A percentile compares a stretch with the other conserved stretches of the same genome.
Evolutionary conservation across 1,140 invertebrate genomes (phyloP).

Genomic region (Dolichoris vasculosae): DNA sequence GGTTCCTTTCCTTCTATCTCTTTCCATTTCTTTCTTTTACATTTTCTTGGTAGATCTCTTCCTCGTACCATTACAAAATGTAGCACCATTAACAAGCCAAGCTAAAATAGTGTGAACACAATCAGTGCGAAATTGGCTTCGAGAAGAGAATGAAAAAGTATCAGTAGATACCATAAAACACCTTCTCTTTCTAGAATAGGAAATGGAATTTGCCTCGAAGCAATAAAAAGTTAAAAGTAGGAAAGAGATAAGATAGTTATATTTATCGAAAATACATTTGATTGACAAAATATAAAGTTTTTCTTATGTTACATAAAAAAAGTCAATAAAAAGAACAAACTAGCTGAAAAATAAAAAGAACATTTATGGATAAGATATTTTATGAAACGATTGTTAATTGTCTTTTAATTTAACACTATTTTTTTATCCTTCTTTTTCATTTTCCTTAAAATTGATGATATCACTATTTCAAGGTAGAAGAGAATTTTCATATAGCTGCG

Average conservation of each 20-base stretch:
- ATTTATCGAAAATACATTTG: background rate
- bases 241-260: background rate
- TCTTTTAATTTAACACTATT: too few relatives aligned
- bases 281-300: too few relatives aligned
- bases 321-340: too few relatives aligned
- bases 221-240: background rate
- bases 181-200: background rate
- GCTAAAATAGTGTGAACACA: background rate
- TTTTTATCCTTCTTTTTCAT: too few relatives aligned
- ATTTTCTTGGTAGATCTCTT: background rate
- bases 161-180: background rate
- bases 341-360: background rate
- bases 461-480: too few relatives aligned
- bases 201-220: slow-evolving; percentile 32
- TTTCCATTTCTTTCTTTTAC: background rate
- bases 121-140: slow-evolving; percentile 34
- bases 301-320: background rate
- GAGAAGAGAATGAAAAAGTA: background rate
- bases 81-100: slow-evolving; percentile 23
- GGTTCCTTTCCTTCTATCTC: background rate
- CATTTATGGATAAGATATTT: background rate
- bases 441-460: too few relatives aligned
- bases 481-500: too few relatives aligned
- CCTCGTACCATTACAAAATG: slow-evolving; percentile 2
- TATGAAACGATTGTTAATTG: too few relatives aligned